Conservation (phyloP, 2,113 vertebrate genomes). For the Spea multiplicata region DNA sequence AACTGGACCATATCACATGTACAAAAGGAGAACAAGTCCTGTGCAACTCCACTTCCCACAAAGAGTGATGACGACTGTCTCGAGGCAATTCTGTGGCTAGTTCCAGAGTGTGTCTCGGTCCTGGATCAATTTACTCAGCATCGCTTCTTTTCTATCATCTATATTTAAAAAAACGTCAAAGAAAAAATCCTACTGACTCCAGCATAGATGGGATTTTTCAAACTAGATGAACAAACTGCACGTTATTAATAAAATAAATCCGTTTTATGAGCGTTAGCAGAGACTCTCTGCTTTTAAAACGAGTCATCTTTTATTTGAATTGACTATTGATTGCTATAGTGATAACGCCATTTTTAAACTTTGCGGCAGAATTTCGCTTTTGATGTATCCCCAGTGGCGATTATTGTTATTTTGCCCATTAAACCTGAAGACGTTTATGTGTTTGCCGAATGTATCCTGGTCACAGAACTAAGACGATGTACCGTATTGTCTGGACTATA, state of each 20-base stretch:
- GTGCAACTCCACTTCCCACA: conserved; percentile 17
- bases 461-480: too few species aligned
- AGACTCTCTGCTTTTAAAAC: too few species aligned
- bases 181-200: conserved; percentile 12
- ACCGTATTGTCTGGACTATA: too few species aligned
- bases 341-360: too few species aligned
- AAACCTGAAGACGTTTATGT: too few species aligned
- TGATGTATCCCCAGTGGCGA: too few species aligned
- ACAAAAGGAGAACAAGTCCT: conserved; percentile 2
- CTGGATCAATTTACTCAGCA: conserved; percentile 15
- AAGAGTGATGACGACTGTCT: conserved; percentile 19
- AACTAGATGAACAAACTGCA: neutral
- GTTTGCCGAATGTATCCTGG: too few species aligned
- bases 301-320: too few species aligned
- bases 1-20: neutral
- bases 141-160: conserved; percentile 15
- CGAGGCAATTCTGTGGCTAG: conserved; percentile 12
- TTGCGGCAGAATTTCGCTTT: too few species aligned
- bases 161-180: conserved; percentile 18
- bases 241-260: neutral
- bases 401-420: too few species aligned
- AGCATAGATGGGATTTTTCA: conserved; percentile 5
- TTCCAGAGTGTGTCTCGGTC: neutral
- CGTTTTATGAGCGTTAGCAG: too few species aligned
- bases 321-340: too few species aligned